phyloP scores from a whole-genome alignment of 2,113 vertebrate genomes.

The Seriola rivoliana region DNA sequence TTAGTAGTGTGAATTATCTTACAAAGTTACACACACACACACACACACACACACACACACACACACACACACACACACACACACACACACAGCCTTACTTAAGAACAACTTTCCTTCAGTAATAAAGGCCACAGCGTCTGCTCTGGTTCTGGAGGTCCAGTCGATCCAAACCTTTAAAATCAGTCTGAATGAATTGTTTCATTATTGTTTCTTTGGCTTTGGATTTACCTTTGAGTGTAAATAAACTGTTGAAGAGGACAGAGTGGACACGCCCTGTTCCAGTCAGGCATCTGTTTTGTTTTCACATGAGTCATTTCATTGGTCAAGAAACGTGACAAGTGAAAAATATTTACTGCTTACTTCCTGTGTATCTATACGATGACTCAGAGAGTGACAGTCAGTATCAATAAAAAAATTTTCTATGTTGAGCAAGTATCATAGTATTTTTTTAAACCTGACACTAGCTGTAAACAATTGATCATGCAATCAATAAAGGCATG shows the following conservation, averaged over 20 bases:
- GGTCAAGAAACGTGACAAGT: slow-evolving; percentile 10
- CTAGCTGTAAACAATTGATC: background rate
- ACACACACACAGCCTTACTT: background rate
- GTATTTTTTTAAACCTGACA: background rate
- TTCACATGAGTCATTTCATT: slow-evolving; percentile 58
- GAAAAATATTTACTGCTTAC: background rate
- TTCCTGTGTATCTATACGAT: slow-evolving; percentile 20
- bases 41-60: background rate
- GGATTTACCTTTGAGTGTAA: background rate
- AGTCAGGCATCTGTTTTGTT: background rate
- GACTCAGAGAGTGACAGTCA: slow-evolving; percentile 47
- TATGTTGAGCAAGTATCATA: slow-evolving; percentile 33
- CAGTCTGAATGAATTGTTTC: background rate
- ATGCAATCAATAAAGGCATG: background rate
- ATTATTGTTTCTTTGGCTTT: background rate
- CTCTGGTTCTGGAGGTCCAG: background rate
- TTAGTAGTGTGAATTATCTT: background rate
- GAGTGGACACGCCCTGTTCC: slow-evolving; percentile 12
- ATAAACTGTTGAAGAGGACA: background rate
- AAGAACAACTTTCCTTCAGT: background rate
- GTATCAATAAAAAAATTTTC: slow-evolving; percentile 50
- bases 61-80: background rate
- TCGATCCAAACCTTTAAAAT: background rate
- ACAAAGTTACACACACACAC: background rate
- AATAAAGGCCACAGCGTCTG: background rate